Conservation (phyloP, 2,797 vertebrate genomes). For the Pristis pectinata region DNA sequence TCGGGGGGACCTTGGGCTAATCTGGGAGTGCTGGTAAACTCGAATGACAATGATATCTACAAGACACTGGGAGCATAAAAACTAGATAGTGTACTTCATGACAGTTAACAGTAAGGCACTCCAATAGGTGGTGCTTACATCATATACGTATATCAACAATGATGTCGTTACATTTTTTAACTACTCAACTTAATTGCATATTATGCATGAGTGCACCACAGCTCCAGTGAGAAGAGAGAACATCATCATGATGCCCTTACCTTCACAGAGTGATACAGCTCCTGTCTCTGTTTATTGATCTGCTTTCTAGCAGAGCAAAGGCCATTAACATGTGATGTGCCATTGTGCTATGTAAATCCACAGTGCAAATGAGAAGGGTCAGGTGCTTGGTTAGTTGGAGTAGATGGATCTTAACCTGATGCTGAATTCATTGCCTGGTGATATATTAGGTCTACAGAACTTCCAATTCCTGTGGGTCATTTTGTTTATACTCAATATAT, state of each 20-base stretch:
- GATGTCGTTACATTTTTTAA: too few relatives aligned
- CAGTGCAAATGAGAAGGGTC: background rate
- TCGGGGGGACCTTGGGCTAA: too few relatives aligned
- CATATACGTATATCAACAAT: too few relatives aligned
- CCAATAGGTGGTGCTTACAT: too few relatives aligned
- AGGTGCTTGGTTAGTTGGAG: background rate
- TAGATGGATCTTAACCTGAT: background rate
- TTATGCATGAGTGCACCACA: too few relatives aligned
- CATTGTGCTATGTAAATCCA: background rate
- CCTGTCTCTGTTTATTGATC: background rate
- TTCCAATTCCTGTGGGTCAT: background rate
- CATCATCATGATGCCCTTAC: background rate
- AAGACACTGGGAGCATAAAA: too few relatives aligned
- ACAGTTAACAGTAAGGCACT: too few relatives aligned
- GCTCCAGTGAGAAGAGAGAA: background rate
- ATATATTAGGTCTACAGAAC: background rate
- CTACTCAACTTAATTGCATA: too few relatives aligned
- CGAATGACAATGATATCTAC: too few relatives aligned
- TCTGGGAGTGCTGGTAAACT: too few relatives aligned
- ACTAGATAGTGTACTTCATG: too few relatives aligned
- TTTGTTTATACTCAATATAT: background rate
- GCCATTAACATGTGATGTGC: background rate
- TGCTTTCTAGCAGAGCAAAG: background rate
- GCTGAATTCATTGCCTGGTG: background rate
- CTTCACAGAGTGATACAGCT: background rate